A percentile compares a stretch with the other conserved stretches of the same genome.
Conservation (phyloP, 2,113 vertebrate species). For the Daboia siamensis region DNA sequence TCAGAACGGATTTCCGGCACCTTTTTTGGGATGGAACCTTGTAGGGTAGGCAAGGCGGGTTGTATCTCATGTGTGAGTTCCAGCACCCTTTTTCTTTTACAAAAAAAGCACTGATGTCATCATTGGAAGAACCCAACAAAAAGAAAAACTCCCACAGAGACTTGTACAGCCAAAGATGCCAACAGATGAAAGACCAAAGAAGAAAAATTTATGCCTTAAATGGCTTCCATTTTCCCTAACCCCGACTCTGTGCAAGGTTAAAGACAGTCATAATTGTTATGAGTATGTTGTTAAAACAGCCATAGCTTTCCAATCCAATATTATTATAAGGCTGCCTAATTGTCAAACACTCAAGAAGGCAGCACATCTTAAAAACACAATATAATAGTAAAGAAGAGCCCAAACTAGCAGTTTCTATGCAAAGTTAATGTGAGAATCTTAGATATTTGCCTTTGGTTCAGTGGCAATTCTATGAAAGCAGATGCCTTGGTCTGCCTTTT, state of each 20-base stretch:
- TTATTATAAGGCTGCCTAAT: background rate
- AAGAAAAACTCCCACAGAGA: background rate
- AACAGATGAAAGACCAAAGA: background rate
- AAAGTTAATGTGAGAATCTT: background rate
- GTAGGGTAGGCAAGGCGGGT: too few species aligned
- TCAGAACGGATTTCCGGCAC: too few species aligned
- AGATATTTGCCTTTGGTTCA: background rate
- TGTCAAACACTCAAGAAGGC: background rate
- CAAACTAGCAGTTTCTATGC: background rate
- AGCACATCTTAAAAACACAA: background rate
- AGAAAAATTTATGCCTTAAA: background rate
- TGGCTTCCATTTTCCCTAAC: background rate
- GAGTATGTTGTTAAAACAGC: background rate
- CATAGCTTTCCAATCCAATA: background rate
- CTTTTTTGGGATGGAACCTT: too few species aligned
- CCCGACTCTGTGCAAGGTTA: background rate
- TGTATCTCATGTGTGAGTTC: too few species aligned
- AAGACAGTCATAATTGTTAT: background rate
- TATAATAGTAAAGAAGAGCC: background rate
- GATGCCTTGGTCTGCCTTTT: background rate
- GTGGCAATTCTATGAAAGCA: background rate
- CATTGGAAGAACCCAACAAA: background rate
- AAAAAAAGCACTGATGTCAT: too few species aligned
- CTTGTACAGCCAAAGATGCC: background rate
- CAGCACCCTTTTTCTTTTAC: too few species aligned